Conservation (phyloP, 2,797 vertebrate species). For the Ptychobarbus kaznakovi region DNA sequence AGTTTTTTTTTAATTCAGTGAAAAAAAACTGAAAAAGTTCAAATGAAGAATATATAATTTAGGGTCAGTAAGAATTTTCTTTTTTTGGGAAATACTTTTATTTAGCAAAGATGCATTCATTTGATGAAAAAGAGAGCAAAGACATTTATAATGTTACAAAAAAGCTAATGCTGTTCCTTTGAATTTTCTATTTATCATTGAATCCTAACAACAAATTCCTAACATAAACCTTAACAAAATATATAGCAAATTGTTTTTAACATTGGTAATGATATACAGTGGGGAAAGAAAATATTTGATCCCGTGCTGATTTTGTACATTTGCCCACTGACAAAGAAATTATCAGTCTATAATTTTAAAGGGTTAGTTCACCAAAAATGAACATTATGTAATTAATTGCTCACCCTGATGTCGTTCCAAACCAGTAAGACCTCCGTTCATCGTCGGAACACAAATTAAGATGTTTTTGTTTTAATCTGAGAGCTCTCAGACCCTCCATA, state of each 20-base stretch:
- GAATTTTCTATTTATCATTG: background rate
- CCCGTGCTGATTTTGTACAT: too few relatives aligned
- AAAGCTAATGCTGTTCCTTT: background rate
- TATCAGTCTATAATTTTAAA: too few relatives aligned
- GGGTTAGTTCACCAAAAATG: too few relatives aligned
- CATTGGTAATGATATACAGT: background rate
- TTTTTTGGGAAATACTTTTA: background rate
- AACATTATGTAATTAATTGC: too few relatives aligned
- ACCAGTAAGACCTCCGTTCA: too few relatives aligned
- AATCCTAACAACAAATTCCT: background rate
- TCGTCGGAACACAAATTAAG: too few relatives aligned
- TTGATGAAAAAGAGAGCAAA: background rate
- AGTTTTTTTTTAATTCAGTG: too few relatives aligned
- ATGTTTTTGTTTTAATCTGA: too few relatives aligned
- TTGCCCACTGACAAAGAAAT: too few relatives aligned
- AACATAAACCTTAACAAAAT: background rate
- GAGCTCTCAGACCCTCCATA: too few relatives aligned
- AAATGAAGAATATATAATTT: background rate
- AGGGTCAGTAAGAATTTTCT: background rate
- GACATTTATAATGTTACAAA: background rate
- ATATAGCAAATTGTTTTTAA: background rate
- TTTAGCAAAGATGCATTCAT: background rate
- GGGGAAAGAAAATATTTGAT: too few relatives aligned
- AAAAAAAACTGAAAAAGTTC: background rate
- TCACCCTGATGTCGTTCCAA: too few relatives aligned